Percentiles rank a stretch among this genome's conserved stretches.
phyloP scores from a whole-genome alignment of 2,888 invertebrate species.

The Apodemia zela region DNA sequence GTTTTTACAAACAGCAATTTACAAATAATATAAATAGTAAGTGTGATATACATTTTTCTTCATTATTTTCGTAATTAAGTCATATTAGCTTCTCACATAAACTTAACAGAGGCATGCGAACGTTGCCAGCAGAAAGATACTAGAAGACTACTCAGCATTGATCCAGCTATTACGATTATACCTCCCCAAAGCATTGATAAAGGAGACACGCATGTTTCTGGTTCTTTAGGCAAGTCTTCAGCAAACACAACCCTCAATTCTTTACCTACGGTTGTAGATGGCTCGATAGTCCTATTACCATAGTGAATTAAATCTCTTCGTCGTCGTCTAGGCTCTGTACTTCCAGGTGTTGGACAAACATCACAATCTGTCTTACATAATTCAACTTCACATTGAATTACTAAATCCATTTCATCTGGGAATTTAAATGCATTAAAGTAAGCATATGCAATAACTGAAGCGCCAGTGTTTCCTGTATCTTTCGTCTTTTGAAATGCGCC shows the following conservation, averaged over 20 bases:
- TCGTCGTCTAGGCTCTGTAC: constrained; percentile 71
- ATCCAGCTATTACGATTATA: constrained; percentile 79
- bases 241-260: constrained; percentile 84
- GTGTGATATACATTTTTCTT: not conserved
- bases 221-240: constrained; percentile 79
- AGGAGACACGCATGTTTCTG: constrained; percentile 82
- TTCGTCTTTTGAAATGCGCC: constrained; percentile 90
- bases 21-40: constrained; percentile 13
- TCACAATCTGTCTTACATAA: constrained; percentile 90
- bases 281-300: constrained; percentile 75
- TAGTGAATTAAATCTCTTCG: constrained; percentile 66
- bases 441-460: constrained; percentile 87
- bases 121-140: constrained; percentile 69
- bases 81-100: constrained; percentile 38
- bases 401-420: constrained; percentile 91
- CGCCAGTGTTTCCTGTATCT: constrained; percentile 86
- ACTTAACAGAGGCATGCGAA: constrained; percentile 54
- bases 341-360: constrained; percentile 84
- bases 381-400: constrained; percentile 90
- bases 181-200: constrained; percentile 83
- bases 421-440: constrained; percentile 91
- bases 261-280: constrained; percentile 82
- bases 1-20: constrained; percentile 11
- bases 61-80: not conserved
- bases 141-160: constrained; percentile 74